Evolutionary conservation across 2,888 invertebrate species (phyloP), one percentile per base, ranked within the genome.

Genomic region (Hypomecis atomaria): DNA sequence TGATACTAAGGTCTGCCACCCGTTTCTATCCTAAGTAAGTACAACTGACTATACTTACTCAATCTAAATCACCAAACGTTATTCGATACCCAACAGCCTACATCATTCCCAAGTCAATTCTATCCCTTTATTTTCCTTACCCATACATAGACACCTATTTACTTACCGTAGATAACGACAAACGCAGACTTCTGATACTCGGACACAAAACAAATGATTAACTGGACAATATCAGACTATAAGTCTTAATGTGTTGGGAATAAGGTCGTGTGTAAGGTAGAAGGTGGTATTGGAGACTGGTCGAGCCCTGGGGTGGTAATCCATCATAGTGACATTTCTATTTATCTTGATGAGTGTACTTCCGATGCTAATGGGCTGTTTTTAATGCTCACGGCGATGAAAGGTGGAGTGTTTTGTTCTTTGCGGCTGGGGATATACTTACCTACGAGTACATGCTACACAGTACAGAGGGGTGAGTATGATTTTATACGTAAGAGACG

Each of bases 271-370:
- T 13, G 7, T 9, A 43, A 36, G 44, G 7, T 42, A 23, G 7
- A 6, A 7, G 49, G 34, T 68, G 65, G 76, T 73, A 78, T 75
- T 66, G 66, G 80, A 47, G 58, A 33, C 5, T 66, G 37, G 66
- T 65, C 48, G 57, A 50, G 13, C 48, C 83, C 79, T 77, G 79
- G 78, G 84, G 81, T 79, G 77, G 83, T 85, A 84, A 92, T 92
- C 90, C 85, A 91, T 92, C 91, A 92, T 87, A 76, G 84, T 87
- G 90, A 89, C 89, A 78, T 86, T 89, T 89, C 88, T 90, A 90
- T 90, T 91, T 90, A 91, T 91, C 90, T 87, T 89, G 88, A 90
- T 90, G 86, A 90, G 86, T 74, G 79, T 85, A 88, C 88, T 89
- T 90, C 87, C 87, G 83, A 82, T 84, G 82, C 82, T 88, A 88